Conservation (phyloP, 2,113 vertebrate species). For the Psilopogon haemacephalus region DNA sequence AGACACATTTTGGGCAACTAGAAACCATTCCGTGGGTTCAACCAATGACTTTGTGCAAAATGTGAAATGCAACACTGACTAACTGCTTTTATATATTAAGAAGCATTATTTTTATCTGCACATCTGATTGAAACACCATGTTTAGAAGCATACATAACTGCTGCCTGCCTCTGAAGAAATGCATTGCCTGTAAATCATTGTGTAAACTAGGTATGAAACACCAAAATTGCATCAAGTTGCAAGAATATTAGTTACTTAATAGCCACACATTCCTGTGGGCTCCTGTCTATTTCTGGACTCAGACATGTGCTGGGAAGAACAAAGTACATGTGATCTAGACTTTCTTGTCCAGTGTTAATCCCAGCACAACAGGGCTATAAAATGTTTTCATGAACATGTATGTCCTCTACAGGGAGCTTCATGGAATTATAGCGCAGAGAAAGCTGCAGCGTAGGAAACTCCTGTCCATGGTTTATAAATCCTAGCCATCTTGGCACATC, state of each 20-base stretch:
- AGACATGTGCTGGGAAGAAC: constrained; percentile 2
- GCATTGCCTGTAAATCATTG: background rate
- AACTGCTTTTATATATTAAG: background rate
- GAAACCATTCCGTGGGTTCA: background rate
- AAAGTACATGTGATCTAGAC: background rate
- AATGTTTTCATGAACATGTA: constrained; percentile 53
- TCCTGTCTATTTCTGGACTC: background rate
- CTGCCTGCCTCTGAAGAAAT: background rate
- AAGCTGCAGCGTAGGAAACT: constrained; percentile 15
- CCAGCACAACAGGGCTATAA: constrained; percentile 60
- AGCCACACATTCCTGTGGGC: background rate
- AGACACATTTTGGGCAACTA: background rate
- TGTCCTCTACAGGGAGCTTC: constrained; percentile 34
- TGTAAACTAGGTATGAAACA: background rate
- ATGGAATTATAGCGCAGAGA: background rate
- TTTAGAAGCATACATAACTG: background rate
- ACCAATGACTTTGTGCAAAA: background rate
- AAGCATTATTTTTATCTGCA: background rate
- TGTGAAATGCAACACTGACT: rapidly evolving
- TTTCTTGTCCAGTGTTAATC: constrained; percentile 45
- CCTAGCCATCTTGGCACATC: constrained; percentile 20
- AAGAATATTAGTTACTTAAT: constrained; percentile 31
- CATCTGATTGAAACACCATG: background rate
- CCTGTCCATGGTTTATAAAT: constrained; percentile 37
- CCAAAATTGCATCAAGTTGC: background rate